These are phyloP conservation scores for Mesembrinibis cayennensis DNA, from an alignment of 2,113 vertebrate genomes.

Conservation along the genomic window DNA sequence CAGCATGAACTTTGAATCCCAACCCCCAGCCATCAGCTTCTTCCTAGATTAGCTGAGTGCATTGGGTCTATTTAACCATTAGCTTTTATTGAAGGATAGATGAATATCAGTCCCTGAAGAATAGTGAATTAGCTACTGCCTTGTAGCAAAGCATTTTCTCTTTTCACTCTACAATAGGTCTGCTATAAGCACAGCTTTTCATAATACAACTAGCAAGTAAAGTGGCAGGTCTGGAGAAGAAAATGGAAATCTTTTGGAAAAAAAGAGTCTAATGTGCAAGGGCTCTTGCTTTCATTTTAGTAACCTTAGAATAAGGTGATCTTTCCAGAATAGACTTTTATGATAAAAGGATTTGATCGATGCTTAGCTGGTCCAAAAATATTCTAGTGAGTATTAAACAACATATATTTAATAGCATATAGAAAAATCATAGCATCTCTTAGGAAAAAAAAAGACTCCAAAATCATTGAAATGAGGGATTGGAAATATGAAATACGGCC, in stretches of 20 bases:
- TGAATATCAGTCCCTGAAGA: conserved; percentile 73
- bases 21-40: conserved; percentile 62
- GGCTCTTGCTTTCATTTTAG: conserved; percentile 43
- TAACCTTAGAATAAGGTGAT: conserved; percentile 30
- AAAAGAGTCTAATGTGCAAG: conserved; percentile 19
- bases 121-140: conserved; percentile 73
- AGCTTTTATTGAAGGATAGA: conserved; percentile 76
- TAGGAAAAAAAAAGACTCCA: not conserved
- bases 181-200: conserved; percentile 67
- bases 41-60: conserved; percentile 75
- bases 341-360: conserved; percentile 23
- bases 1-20: conserved; percentile 60
- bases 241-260: conserved; percentile 65
- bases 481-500: not conserved
- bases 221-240: conserved; percentile 49
- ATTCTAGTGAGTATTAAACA: conserved; percentile 25
- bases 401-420: not conserved
- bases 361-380: not conserved
- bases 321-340: conserved; percentile 35
- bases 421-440: not conserved
- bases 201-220: conserved; percentile 53
- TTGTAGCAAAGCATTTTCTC: conserved; percentile 72
- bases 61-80: conserved; percentile 73
- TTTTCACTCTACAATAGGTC: conserved; percentile 63
- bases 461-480: not conserved